Conservation (phyloP, 2,113 vertebrate species). For the Oryzias woworae region DNA sequence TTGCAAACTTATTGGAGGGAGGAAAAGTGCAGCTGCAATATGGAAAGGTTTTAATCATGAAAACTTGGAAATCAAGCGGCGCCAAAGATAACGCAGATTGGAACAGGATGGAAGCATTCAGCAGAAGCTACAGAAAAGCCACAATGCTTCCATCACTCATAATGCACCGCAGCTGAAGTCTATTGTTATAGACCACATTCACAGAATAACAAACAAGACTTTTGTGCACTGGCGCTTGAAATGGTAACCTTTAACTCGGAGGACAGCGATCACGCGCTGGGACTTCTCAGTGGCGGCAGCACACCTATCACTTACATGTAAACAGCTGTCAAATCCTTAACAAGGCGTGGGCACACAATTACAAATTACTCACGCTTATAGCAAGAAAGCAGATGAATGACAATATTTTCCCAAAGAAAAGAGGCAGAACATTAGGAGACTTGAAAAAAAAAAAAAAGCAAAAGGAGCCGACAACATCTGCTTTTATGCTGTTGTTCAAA, state of each 20-base stretch:
- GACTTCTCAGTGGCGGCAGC: conserved; percentile 38
- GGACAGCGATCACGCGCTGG: conserved; percentile 54
- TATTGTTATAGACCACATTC: conserved; percentile 59
- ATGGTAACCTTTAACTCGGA: conserved; percentile 72
- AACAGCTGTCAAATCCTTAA: conserved; percentile 68
- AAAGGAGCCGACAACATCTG: conserved; percentile 10
- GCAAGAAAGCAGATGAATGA: conserved; percentile 25
- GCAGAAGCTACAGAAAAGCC: conserved; percentile 33
- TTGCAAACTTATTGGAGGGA: neutral
- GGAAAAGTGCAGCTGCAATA: conserved; percentile 9
- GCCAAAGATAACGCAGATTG: conserved; percentile 48
- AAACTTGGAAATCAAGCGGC: conserved; percentile 40
- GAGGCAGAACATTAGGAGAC: conserved; percentile 16
- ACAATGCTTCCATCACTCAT: conserved; percentile 63
- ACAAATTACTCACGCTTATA: conserved; percentile 43
- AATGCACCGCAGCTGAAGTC: conserved; percentile 49
- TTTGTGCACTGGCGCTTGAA: conserved; percentile 68
- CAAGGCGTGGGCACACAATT: conserved; percentile 26
- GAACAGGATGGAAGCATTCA: conserved; percentile 42
- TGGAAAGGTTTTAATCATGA: conserved; percentile 44
- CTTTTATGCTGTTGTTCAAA: conserved; percentile 17
- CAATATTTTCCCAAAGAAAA: conserved; percentile 24
- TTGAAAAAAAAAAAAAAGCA: neutral
- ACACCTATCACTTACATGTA: conserved; percentile 66
- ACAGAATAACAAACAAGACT: conserved; percentile 64